Percentiles rank a stretch among this genome's conserved stretches.
These are phyloP conservation scores for Vicugna pacos DNA, from an alignment of 2,113 vertebrate species.

Conservation along the genomic window DNA sequence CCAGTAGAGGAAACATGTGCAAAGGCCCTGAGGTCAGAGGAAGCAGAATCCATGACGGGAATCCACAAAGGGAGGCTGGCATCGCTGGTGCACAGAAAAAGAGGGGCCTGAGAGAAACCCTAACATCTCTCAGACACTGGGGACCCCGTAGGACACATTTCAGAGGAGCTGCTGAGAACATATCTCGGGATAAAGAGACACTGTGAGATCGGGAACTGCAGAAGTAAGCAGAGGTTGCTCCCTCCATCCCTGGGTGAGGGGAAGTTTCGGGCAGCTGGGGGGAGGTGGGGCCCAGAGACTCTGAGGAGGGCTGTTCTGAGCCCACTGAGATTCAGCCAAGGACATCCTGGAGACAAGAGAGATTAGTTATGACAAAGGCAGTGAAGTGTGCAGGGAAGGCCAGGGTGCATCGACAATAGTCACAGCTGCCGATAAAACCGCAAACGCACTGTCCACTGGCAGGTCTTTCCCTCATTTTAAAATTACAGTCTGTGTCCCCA, in stretches of 20 bases:
- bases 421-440: neutral
- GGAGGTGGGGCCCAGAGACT: neutral
- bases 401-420: neutral
- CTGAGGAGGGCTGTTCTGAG: neutral
- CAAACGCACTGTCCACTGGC: neutral
- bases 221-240: neutral
- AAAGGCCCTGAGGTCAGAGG: neutral
- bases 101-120: neutral
- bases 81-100: neutral
- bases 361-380: slow-evolving; percentile 2
- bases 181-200: rapidly evolving
- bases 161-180: neutral
- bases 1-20: neutral
- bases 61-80: rapidly evolving
- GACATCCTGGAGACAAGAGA: neutral
- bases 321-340: neutral
- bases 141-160: neutral
- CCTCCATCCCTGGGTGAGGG: neutral
- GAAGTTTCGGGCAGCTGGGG: neutral
- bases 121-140: neutral
- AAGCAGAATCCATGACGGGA: neutral
- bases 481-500: neutral
- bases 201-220: neutral
- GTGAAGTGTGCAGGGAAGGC: neutral
- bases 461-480: neutral